Conservation (phyloP, 2,113 vertebrate species). For the Osmerus mordax region DNA sequence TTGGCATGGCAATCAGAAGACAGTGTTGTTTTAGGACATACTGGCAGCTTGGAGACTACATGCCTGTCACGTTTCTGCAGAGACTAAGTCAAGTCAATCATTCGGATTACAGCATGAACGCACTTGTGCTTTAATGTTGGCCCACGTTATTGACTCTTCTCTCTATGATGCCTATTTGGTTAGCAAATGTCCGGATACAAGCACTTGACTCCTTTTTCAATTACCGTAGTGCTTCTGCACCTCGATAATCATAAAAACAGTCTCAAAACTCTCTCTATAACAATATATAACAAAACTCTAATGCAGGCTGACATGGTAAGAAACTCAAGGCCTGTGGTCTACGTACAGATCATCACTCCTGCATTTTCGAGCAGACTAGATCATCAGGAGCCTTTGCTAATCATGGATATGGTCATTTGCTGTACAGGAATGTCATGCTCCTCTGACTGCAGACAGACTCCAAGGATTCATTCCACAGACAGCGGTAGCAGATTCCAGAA, state of each 20-base stretch:
- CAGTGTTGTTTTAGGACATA: not conserved
- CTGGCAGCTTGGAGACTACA: not conserved
- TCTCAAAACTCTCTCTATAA: not conserved
- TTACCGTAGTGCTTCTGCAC: not conserved
- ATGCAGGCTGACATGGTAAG: not conserved
- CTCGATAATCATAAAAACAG: not conserved
- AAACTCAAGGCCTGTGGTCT: not conserved
- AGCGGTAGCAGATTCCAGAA: not conserved
- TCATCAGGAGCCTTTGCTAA: not conserved
- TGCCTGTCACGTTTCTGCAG: not conserved
- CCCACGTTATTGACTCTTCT: not conserved
- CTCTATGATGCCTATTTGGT: not conserved
- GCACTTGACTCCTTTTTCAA: not conserved
- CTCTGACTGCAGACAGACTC: conserved; percentile 1
- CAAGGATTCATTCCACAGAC: not conserved
- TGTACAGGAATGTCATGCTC: not conserved
- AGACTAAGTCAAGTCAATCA: not conserved
- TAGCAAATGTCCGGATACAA: not conserved
- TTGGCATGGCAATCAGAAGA: not conserved
- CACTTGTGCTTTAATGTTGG: not conserved
- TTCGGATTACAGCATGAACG: not conserved
- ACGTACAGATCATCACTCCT: not conserved
- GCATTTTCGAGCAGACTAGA: not conserved
- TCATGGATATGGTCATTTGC: not conserved
- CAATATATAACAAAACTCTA: not conserved